Conservation (phyloP, 2,888 invertebrate genomes). For the Pharmacophagus antenor region DNA sequence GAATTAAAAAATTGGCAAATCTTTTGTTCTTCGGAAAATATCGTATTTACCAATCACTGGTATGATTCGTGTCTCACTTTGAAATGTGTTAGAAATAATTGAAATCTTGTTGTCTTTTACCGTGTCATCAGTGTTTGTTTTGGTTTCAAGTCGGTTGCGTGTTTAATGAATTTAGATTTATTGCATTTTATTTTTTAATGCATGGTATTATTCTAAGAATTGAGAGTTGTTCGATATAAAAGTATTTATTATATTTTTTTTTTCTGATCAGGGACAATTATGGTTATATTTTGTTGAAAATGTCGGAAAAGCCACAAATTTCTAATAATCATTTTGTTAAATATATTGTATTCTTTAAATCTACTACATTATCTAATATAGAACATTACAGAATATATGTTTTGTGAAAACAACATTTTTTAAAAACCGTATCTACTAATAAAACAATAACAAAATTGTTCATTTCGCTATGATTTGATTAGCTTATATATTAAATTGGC, state of each 20-base stretch:
- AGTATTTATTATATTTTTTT: background rate
- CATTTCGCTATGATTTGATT: no score
- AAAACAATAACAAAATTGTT: no score
- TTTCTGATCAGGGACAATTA: background rate
- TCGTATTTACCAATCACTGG: background rate
- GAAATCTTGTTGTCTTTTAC: conserved; percentile 48
- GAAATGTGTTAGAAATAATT: conserved; percentile 18
- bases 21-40: background rate
- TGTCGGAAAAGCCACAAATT: no score
- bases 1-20: conserved; percentile 35
- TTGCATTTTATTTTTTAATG: background rate
- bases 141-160: conserved; percentile 50
- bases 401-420: no score
- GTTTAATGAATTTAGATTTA: conserved; percentile 13
- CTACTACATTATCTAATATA: no score
- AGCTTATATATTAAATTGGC: no score
- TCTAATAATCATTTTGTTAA: no score
- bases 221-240: background rate
- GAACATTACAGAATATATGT: no score
- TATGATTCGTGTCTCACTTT: background rate
- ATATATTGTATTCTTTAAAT: no score
- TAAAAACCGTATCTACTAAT: no score
- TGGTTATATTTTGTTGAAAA: no score
- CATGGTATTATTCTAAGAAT: background rate
- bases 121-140: conserved; percentile 80